phyloP scores from a whole-genome alignment of 1,140 invertebrate genomes.

The Zaprionus kolodkinae region DNA sequence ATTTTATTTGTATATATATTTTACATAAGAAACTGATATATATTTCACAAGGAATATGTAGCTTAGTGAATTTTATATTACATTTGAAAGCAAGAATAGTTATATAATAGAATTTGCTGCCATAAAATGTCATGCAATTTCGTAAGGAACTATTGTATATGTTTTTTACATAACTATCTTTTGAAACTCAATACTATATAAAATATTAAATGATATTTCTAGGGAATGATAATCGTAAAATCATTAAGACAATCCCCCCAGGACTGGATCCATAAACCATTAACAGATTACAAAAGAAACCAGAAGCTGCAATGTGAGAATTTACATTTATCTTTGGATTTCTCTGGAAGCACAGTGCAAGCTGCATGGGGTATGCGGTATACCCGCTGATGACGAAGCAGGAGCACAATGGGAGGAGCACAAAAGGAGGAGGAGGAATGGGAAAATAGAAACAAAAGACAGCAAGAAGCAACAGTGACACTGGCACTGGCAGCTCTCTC shows the following conservation, averaged over 20 bases:
- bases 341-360: background rate
- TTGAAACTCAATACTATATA: background rate
- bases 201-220: conserved; percentile 35
- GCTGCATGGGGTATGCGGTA: conserved; percentile 3
- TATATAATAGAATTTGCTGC: too few relatives aligned
- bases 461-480: conserved; percentile 78
- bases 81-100: too few relatives aligned
- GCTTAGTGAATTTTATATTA: too few relatives aligned
- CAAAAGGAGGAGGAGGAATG: conserved; percentile 11
- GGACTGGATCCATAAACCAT: background rate
- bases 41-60: too few relatives aligned
- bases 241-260: background rate
- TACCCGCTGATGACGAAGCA: background rate
- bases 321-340: background rate
- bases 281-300: background rate
- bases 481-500: conserved; percentile 68
- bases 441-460: conserved; percentile 65
- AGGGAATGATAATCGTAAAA: background rate
- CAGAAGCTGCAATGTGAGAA: background rate
- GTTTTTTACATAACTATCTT: background rate
- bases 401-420: conserved; percentile 18
- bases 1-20: too few relatives aligned
- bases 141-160: too few relatives aligned
- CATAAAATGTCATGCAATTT: too few relatives aligned
- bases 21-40: too few relatives aligned